A percentile compares a stretch with the other conserved stretches of the same genome.
These are phyloP conservation scores for Corythornis cristatus DNA, from an alignment of 2,113 vertebrate genomes.

Conservation along the genomic window DNA sequence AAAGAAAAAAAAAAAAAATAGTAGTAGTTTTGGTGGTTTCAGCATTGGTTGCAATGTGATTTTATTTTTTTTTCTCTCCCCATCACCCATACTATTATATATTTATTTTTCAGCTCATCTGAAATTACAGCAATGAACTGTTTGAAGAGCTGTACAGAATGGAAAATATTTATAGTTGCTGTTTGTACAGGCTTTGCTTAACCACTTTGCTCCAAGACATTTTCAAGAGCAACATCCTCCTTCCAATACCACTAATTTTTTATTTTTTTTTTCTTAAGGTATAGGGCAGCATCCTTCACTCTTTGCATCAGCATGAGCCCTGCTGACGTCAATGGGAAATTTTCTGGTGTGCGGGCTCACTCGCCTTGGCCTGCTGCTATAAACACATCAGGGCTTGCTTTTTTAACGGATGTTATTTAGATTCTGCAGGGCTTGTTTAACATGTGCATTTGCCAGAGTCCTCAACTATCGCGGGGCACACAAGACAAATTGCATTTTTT, in stretches of 20 bases:
- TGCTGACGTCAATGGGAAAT: constrained; percentile 38
- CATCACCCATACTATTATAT: not conserved
- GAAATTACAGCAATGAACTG: not conserved
- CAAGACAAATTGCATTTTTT: constrained; percentile 73
- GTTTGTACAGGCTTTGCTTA: constrained; percentile 67
- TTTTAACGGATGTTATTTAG: constrained; percentile 74
- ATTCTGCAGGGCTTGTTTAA: constrained; percentile 71
- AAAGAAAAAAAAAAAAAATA: not conserved
- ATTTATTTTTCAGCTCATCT: constrained; percentile 44
- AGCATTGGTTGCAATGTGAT: not conserved
- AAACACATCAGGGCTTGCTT: constrained; percentile 72
- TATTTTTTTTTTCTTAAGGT: not conserved
- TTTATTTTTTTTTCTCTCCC: not conserved
- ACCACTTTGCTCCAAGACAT: constrained; percentile 66
- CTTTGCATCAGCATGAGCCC: constrained; percentile 3
- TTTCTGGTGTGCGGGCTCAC: not conserved
- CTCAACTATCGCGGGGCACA: constrained; percentile 56
- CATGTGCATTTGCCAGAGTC: constrained; percentile 58
- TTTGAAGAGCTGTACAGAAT: constrained; percentile 31
- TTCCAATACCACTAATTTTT: constrained; percentile 12
- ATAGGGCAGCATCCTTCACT: not conserved
- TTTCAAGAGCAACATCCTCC: constrained; percentile 70
- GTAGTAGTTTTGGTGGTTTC: constrained; percentile 49
- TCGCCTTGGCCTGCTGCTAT: constrained; percentile 59
- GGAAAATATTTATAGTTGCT: constrained; percentile 64